Evolutionary conservation across 2,113 vertebrate species (phyloP).

Genomic region (Phaethon lepturus): DNA sequence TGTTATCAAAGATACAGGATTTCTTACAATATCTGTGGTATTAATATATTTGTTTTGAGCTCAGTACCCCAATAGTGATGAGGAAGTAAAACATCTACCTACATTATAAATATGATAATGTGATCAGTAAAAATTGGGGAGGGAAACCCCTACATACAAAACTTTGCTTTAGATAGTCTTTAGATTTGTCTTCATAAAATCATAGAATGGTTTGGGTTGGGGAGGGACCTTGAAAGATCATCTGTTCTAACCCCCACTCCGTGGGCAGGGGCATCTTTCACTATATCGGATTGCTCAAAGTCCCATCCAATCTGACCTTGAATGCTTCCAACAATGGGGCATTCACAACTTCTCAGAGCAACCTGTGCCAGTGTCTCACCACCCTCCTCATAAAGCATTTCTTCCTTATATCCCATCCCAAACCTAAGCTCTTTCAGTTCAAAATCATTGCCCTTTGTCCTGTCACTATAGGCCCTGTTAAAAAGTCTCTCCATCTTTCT

Average conservation of each 20-base stretch:
- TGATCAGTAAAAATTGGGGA: not conserved
- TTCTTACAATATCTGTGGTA: not conserved
- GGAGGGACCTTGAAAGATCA: not conserved
- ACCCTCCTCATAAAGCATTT: not conserved
- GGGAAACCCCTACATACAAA: not conserved
- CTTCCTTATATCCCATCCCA: not conserved
- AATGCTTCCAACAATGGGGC: not conserved
- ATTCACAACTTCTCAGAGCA: not conserved
- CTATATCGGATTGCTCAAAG: not conserved
- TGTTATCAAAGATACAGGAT: not conserved
- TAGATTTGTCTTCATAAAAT: not conserved
- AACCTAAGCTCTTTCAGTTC: not conserved
- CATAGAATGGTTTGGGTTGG: no score
- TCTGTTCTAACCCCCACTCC: rapidly evolving
- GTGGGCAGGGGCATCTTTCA: not conserved
- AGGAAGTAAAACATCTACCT: not conserved
- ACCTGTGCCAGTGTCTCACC: not conserved
- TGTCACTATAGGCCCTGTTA: not conserved
- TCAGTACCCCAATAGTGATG: not conserved
- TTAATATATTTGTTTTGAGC: not conserved
- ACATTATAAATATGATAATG: not conserved
- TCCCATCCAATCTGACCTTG: not conserved
- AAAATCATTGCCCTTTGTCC: rapidly evolving
- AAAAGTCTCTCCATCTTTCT: not conserved
- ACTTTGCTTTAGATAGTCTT: not conserved